Percentiles rank a stretch among this genome's conserved stretches.
These are phyloP conservation scores for Synergus umbraculus DNA, from an alignment of 2,888 invertebrate species.

Conservation along the genomic window DNA sequence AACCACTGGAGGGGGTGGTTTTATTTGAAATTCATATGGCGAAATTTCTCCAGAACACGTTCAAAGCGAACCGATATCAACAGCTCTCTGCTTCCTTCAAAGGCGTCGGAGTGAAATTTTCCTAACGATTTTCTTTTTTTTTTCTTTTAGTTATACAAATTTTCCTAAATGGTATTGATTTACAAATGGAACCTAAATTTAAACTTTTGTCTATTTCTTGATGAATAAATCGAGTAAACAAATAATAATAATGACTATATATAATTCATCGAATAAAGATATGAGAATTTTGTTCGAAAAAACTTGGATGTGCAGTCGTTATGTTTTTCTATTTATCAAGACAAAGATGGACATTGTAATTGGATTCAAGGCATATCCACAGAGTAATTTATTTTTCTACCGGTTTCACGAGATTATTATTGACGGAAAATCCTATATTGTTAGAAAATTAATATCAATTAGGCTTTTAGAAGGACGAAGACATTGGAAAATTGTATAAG, in stretches of 20 bases:
- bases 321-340: not conserved
- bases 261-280: too few species aligned
- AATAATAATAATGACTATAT: too few species aligned
- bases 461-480: not conserved
- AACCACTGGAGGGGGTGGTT: constrained; percentile 36
- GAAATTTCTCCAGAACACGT: constrained; percentile 53
- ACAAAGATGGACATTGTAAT: not conserved
- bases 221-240: too few species aligned
- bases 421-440: not conserved
- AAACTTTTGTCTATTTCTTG: too few species aligned
- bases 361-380: not conserved
- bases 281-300: not conserved
- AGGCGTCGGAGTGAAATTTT: constrained; percentile 58
- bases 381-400: not conserved
- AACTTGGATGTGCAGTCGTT: not conserved
- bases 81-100: constrained; percentile 60
- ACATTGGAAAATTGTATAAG: not conserved
- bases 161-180: not conserved
- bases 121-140: not conserved
- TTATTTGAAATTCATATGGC: constrained; percentile 53
- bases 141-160: not conserved
- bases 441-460: not conserved
- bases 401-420: not conserved
- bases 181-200: too few species aligned
- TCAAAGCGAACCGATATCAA: constrained; percentile 67